A percentile compares a stretch with the other conserved stretches of the same genome.
Evolutionary conservation across 2,888 invertebrate genomes (phyloP).

Genomic region (Buathra laborator): DNA sequence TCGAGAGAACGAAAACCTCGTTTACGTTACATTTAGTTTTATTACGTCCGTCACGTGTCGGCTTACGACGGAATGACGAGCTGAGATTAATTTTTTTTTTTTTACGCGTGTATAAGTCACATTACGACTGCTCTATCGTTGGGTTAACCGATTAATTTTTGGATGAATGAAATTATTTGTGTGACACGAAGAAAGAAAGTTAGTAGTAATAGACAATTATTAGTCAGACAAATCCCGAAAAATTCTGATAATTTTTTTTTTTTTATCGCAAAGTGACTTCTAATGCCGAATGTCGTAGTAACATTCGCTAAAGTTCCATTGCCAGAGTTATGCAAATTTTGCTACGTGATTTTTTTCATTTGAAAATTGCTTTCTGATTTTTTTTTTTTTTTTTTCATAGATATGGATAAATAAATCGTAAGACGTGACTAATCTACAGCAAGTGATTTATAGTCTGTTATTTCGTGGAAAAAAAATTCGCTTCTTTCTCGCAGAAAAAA

Average conservation of each 20-base stretch:
- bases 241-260: no score
- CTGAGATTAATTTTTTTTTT: background rate
- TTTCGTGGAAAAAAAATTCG: background rate
- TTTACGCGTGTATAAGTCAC: background rate
- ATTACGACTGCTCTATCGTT: background rate
- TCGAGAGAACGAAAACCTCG: slow-evolving; percentile 47
- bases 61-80: background rate
- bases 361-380: background rate
- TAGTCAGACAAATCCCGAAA: no score
- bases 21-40: slow-evolving; percentile 40
- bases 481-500: background rate
- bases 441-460: background rate
- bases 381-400: background rate
- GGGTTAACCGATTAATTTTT: background rate
- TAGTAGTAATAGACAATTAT: no score
- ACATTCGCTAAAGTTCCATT: no score
- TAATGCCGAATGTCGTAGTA: no score
- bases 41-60: slow-evolving; percentile 35
- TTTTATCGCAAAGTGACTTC: no score
- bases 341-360: no score
- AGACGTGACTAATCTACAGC: background rate
- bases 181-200: no score
- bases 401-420: slow-evolving; percentile 10
- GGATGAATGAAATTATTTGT: no score
- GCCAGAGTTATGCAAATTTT: no score